Evolutionary conservation across 2,888 invertebrate species (phyloP).

Genomic region (Tridacna crocea): DNA sequence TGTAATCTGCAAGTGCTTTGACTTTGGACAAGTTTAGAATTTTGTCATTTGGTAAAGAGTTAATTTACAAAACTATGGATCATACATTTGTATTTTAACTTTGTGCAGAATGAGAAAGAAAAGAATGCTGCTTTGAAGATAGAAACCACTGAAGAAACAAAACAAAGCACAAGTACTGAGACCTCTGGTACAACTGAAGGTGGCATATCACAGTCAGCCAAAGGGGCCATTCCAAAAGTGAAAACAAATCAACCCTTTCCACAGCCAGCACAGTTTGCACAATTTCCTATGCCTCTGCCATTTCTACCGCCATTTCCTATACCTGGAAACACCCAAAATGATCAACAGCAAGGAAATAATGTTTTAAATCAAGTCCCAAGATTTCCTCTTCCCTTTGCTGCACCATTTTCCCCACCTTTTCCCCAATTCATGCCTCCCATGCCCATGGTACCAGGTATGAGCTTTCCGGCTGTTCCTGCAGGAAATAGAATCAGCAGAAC

Average conservation of each 20-base stretch:
- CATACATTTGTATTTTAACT: not conserved
- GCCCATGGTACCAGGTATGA: constrained; percentile 38
- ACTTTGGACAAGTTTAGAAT: no score
- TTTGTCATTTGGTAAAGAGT: no score
- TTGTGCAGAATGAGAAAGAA: constrained; percentile 57
- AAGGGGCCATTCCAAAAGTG: constrained; percentile 15
- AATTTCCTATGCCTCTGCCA: constrained; percentile 58
- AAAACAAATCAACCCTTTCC: constrained; percentile 19
- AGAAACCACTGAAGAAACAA: not conserved
- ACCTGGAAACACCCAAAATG: not conserved
- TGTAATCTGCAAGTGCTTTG: no score
- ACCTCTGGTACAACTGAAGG: not conserved
- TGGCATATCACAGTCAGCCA: not conserved
- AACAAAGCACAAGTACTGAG: constrained; percentile 3
- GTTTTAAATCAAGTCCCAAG: constrained; percentile 43
- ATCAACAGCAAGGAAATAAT: constrained; percentile 4
- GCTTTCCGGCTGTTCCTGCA: constrained; percentile 39
- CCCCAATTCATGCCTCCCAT: constrained; percentile 44
- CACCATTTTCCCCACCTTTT: constrained; percentile 52
- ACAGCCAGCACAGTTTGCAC: constrained; percentile 42
- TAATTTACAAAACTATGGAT: no score
- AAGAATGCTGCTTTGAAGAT: constrained; percentile 58
- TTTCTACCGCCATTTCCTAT: constrained; percentile 60
- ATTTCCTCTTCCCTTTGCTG: constrained; percentile 59
- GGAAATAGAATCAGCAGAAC: not conserved